Base-by-base conservation (phyloP, 2,797 vertebrate genomes). In the Lutjanus campechanus region DNA sequence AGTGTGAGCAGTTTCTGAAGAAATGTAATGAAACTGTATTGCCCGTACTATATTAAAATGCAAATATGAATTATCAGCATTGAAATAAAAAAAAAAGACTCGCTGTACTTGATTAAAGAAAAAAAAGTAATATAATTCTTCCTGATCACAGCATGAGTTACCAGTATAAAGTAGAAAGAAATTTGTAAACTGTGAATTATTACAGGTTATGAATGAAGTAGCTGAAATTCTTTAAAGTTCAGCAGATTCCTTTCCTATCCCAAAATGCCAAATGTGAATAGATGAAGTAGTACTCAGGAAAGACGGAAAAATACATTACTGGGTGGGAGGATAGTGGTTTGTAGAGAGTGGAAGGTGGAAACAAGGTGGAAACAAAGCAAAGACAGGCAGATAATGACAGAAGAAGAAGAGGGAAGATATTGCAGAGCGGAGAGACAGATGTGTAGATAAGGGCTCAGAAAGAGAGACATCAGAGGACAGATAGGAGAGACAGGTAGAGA, bases 381-480 rank as follows among this genome's bases (percentile, higher is more conserved):
- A 79, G 73, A 72, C 65, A 50, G 69, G 74, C 19, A 83, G 85
- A 86, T 89, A 84, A 87, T 83, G 85, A 76, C 68, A 69, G 67
- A 59, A 64, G 81, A 75, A 47, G 79, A 62, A 40, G 81, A 78
- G 69, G 75, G 76, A 46, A 81, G 90, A 82, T 86, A 86, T 83
- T 81, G 73, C 79, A 55, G 76, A 80, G 70, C 70, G 79, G 69
- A 70, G 81, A 88, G 84, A 89, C 85, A 49, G 81, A 85, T 83
- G 73, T 43, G 25, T 19, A 84, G 84, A 92, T 89, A 88, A 84
- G 81, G 76, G 61, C 63, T 81, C 36, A 69, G 67, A 63, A 68
- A 85, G 51, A 29, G 60, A 90, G 83, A 87, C 74, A 76, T 72
- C 63, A 49, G 69, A 84, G 74, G 84, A 88, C 81, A 74, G 89